Evolutionary conservation across 2,888 invertebrate species (phyloP).

Genomic region (Eristalinus sepulchralis): DNA sequence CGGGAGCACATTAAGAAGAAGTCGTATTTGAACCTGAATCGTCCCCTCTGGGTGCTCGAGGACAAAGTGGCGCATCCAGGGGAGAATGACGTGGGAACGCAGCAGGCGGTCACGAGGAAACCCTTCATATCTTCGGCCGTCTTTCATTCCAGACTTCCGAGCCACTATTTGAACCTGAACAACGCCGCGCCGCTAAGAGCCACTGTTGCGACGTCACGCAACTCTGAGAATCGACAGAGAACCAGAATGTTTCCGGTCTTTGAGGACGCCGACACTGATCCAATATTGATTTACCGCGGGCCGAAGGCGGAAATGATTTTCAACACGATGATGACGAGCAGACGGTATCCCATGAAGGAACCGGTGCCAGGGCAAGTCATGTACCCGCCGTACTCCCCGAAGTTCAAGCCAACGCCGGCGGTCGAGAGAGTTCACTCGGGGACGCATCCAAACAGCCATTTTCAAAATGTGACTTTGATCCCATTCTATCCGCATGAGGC

Average conservation of each 20-base stretch:
- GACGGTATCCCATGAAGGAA: conserved; percentile 79
- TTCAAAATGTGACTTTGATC: conserved; percentile 74
- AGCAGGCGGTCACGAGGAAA: conserved; percentile 9
- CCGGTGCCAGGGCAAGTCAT: conserved; percentile 79
- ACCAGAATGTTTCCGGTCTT: conserved; percentile 74
- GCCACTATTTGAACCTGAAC: conserved; percentile 72
- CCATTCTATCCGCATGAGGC: conserved; percentile 80
- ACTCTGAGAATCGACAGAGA: conserved; percentile 71
- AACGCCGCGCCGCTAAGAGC: neutral
- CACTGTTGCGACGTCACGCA: conserved; percentile 20
- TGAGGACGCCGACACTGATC: conserved; percentile 58
- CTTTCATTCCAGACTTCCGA: conserved; percentile 73
- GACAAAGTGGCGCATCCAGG: conserved; percentile 73
- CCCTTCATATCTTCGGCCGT: conserved; percentile 1
- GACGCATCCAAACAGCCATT: neutral
- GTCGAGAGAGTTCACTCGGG: conserved; percentile 73
- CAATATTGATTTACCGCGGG: conserved; percentile 77
- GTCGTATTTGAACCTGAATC: conserved; percentile 73
- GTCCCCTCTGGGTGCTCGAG: conserved; percentile 78
- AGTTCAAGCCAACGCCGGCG: conserved; percentile 77
- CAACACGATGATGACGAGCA: conserved; percentile 77
- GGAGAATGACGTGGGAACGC: conserved; percentile 40
- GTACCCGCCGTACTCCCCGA: conserved; percentile 77
- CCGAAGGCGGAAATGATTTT: conserved; percentile 76
- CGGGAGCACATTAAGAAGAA: conserved; percentile 39